Evolutionary conservation across 2,113 vertebrate species (phyloP), one percentile per base, ranked within the genome.

Genomic region (Protobothrops mucrosquamatus): DNA sequence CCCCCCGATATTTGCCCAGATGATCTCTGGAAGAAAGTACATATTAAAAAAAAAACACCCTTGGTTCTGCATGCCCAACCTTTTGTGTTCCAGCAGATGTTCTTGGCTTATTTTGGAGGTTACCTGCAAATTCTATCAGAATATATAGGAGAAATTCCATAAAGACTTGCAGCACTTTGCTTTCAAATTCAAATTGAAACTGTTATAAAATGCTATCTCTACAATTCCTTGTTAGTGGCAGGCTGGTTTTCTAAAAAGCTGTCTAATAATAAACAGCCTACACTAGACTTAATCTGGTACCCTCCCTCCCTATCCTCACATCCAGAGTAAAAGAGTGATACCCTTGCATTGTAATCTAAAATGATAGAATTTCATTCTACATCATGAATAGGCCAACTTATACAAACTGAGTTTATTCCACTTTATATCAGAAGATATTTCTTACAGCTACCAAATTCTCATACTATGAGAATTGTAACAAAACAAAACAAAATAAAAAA

Each of bases 71-170:
- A 8, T 39, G 9, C 91, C 46, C 48, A 92, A 81, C 93, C 93
- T 91, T 94, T 95, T 92, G 61, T 85, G 90, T 93, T 91, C 29
- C 95, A 85, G 90, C 59, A 89, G 92, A 4, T 95, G 64, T 85
- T 95, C 95, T 91, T 93, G n/a, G 0, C 92, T 95, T 89, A 93
- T 89, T 81, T 51, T 39, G 94, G 87, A 86, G 95, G 43, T 85
- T 93, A 94, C 93, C 93, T 92, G 57, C 93, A 46, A 8, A 3
- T 81, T 5, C 92, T 87, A 86, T 26, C 52, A 93, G 46, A 69
- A 26, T 93, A 89, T 69, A 87, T 87, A 91, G 95, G 96, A 91
- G 91, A 96, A 96, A 96, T 96, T 90, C 94, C 64, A 91, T 90
- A 6, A 55, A 69, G 20, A 93, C 92, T 95, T 95, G 94, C 3